Percentiles rank a stretch among this genome's conserved stretches.
These are phyloP conservation scores for Sarcophaga variegata DNA, from an alignment of 2,888 invertebrate species.

Conservation along the genomic window DNA sequence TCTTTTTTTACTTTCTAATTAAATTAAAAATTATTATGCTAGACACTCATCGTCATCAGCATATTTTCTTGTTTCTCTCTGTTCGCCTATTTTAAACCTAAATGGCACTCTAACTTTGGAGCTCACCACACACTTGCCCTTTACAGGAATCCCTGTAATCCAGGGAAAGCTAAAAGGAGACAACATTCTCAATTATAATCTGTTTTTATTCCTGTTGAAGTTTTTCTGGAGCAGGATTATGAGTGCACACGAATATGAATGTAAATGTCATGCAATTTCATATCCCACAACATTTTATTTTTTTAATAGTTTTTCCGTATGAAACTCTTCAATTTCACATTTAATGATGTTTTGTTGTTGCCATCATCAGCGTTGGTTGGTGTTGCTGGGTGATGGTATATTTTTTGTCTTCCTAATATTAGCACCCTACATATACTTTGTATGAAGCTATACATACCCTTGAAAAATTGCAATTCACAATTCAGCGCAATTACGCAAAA, in stretches of 20 bases:
- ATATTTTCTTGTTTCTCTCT: neutral
- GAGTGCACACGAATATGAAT: neutral
- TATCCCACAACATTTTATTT: slow-evolving; percentile 2
- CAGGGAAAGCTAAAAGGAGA: slow-evolving; percentile 8
- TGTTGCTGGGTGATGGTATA: neutral
- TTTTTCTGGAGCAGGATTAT: neutral
- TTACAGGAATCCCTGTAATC: neutral
- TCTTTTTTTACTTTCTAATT: neutral
- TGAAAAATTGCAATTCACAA: no score
- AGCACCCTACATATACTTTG: neutral
- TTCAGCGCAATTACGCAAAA: no score
- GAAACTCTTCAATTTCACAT: slow-evolving; percentile 58
- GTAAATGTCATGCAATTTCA: slow-evolving; percentile 42
- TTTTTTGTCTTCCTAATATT: neutral
- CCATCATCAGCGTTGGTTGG: neutral
- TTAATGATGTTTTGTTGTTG: slow-evolving; percentile 32
- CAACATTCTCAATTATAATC: neutral
- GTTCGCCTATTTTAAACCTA: slow-evolving; percentile 6
- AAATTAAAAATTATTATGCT: slow-evolving; percentile 24
- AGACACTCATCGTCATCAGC: neutral
- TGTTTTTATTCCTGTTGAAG: neutral
- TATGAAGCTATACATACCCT: no score
- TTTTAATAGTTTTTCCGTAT: slow-evolving; percentile 18
- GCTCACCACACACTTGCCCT: neutral
- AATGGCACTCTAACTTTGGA: neutral